phyloP scores from a whole-genome alignment of 2,113 vertebrate species.

The Ammospiza caudacuta region DNA sequence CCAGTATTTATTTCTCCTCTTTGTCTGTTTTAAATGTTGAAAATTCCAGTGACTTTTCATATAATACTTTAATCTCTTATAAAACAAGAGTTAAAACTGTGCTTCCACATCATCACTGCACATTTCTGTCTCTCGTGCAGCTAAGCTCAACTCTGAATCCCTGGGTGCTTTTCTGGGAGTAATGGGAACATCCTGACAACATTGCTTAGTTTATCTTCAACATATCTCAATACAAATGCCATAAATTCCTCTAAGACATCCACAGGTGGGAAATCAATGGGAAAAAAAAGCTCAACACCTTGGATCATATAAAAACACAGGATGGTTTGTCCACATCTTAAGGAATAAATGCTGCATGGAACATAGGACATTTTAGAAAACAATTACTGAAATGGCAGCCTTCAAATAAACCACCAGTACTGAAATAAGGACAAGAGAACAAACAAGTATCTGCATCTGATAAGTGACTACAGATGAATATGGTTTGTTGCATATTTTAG shows the following conservation, averaged over 20 bases:
- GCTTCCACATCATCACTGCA: neutral
- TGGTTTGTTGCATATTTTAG: neutral
- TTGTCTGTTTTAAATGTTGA: neutral
- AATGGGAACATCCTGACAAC: neutral
- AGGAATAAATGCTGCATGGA: neutral
- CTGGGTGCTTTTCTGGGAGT: neutral
- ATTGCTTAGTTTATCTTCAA: neutral
- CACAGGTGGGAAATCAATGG: neutral
- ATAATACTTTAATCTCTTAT: neutral
- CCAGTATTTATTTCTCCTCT: neutral
- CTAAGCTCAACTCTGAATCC: neutral
- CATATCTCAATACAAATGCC: neutral
- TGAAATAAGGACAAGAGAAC: neutral
- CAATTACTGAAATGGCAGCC: neutral
- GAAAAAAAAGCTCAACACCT: neutral
- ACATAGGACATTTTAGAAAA: neutral
- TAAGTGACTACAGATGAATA: neutral
- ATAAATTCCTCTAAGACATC: neutral
- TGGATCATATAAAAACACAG: neutral
- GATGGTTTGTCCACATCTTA: neutral
- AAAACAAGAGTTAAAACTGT: neutral
- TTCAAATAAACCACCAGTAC: neutral
- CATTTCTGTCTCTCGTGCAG: accelerated
- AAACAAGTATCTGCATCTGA: neutral
- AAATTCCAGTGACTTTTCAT: neutral